Evolutionary conservation across 2,797 vertebrate species (phyloP).

Genomic region (Ibycter americanus): DNA sequence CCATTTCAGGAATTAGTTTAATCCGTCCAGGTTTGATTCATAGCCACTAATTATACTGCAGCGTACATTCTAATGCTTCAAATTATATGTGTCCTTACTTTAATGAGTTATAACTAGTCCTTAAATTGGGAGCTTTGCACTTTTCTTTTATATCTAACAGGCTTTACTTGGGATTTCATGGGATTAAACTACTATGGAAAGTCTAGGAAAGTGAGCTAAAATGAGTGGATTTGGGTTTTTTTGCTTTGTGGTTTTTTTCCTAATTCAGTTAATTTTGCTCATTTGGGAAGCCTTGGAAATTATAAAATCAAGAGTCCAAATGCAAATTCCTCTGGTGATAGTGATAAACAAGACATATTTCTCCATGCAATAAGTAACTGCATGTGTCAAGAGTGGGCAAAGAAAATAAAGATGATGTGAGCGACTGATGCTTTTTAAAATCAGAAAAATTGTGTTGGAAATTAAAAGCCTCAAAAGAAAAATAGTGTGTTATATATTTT

Average conservation of each 20-base stretch:
- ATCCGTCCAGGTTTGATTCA: conserved; percentile 72
- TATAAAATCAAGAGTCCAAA: not conserved
- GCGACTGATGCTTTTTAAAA: not conserved
- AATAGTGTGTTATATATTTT: not conserved
- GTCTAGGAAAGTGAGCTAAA: conserved; percentile 32
- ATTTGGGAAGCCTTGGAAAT: not conserved
- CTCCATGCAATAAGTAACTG: not conserved
- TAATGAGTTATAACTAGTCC: conserved; percentile 73
- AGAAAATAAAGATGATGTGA: not conserved
- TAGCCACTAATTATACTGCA: conserved; percentile 74
- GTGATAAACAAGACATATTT: not conserved
- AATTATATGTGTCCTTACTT: conserved; percentile 71
- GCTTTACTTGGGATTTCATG: conserved; percentile 64
- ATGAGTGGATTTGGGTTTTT: not conserved
- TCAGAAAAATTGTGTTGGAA: not conserved
- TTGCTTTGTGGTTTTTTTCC: not conserved
- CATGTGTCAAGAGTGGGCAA: not conserved
- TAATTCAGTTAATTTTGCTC: not conserved
- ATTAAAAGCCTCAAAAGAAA: not conserved
- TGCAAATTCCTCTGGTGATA: not conserved
- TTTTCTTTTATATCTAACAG: conserved; percentile 65
- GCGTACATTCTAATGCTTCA: conserved; percentile 67
- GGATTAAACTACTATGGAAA: conserved; percentile 59
- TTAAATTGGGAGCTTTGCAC: conserved; percentile 66
- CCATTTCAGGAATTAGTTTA: conserved; percentile 74